phyloP scores from a whole-genome alignment of 2,113 vertebrate species.

The Sorex fumeus region DNA sequence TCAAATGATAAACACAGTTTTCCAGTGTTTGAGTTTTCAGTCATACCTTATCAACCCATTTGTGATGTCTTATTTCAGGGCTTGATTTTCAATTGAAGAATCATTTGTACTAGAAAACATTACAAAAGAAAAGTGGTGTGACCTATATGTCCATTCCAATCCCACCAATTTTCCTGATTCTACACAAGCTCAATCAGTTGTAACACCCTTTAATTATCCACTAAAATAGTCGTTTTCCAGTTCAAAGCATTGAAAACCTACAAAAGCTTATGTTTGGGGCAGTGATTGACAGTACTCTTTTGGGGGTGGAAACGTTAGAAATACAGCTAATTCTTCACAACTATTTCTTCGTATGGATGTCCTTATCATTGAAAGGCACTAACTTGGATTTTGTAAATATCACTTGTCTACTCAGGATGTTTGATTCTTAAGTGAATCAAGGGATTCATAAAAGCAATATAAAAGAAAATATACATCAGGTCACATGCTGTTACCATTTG shows the following conservation, averaged over 20 bases:
- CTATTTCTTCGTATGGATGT: conserved; percentile 44
- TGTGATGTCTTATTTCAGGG: conserved; percentile 53
- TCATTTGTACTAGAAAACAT: conserved; percentile 66
- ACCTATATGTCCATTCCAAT: conserved; percentile 68
- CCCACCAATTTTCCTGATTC: conserved; percentile 78
- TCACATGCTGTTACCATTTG: conserved; percentile 22
- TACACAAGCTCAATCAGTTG: conserved; percentile 79
- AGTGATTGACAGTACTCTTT: conserved; percentile 68
- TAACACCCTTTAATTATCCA: conserved; percentile 80
- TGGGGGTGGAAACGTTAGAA: conserved; percentile 40
- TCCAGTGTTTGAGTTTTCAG: conserved; percentile 61
- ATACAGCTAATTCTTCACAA: conserved; percentile 57
- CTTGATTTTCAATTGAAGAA: conserved; percentile 72
- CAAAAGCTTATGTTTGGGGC: conserved; percentile 59
- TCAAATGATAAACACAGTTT: conserved; percentile 56
- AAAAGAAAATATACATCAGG: conserved; percentile 49
- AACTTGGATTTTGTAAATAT: conserved; percentile 60
- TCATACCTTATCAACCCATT: conserved; percentile 51
- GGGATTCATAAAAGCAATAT: conserved; percentile 56
- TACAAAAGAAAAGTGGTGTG: conserved; percentile 70
- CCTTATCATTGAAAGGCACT: conserved; percentile 35
- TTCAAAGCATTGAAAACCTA: conserved; percentile 77
- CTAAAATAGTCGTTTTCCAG: conserved; percentile 81
- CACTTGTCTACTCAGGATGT: conserved; percentile 29
- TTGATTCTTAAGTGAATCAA: conserved; percentile 61